Base-by-base conservation (phyloP, 2,113 vertebrate genomes). In the Ctenodactylus gundi region DNA sequence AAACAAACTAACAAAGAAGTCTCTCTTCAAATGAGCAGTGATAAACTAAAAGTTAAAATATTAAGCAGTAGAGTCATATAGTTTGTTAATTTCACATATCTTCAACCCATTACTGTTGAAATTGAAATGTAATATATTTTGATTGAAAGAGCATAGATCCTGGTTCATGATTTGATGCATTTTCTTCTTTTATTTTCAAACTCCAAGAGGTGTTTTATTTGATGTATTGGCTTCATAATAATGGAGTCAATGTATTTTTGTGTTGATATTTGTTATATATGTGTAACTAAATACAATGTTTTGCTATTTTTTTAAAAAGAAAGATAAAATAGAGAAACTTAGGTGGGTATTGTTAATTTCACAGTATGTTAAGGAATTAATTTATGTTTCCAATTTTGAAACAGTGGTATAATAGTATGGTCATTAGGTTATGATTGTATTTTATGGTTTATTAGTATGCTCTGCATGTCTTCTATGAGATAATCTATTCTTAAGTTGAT, bases 361-460 rank as follows among this genome's bases (percentile, higher is more conserved):
- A 78, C 17, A 70, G 13, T 92, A 87, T 82, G 8, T 46, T 95
- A 80, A 87, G 18, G 68, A 80, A 84, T 92, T 3, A 82, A 93
- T 90, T 96, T 91, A 95, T 82, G 39, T 41, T 72, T 7, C 34
- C 70, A 88, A 96, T 95, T 97, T 96, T 90, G 76, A 93, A 84
- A 88, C 73, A 68, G 31, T 57, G 20, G 76, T 92, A 72, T 8
- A 70, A 36, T 36, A 49, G 72, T 46, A 46, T 76, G 8, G 12
- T 60, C n/a, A 83, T 76, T 80, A 83, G 9, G 13, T 55, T 83
- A 83, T 88, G 34, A 90, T 75, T 95, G 31, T 57, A 93, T 89
- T 95, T 93, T 90, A 67, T 80, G 4, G 8, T 75, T 93, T 95
- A 93, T 93, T 91, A 85, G 29, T 49, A 84, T 78, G 18, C 49